Base-by-base conservation (phyloP, 2,888 invertebrate genomes). In the Caenorhabditis zanzibari region DNA sequence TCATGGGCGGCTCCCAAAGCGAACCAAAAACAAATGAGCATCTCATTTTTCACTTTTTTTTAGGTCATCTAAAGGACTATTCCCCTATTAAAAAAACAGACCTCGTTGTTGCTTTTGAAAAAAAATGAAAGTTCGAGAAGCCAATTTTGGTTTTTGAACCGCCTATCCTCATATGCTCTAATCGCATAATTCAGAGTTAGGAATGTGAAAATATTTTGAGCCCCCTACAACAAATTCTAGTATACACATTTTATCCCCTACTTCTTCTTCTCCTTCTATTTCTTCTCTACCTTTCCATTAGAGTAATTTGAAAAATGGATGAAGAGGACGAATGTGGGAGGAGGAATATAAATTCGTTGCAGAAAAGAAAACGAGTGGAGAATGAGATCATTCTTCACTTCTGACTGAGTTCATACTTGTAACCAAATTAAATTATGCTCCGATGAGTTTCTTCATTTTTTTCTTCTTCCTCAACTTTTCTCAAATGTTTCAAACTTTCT, bases 401-500 rank as follows among this genome's bases (percentile, higher is more conserved):
- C 32, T 63, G 47, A 47, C 61, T 56, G 64, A 52, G 44, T 52
- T 63, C 52, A 26, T 52, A 35, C 54, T 54, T 24, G 38, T 61
- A 49, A 63, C 63, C 24, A 24, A 44, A 74, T 74, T 74, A 56
- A 64, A 56, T 56, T 56, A 74, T 64, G 74, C 74, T 74, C 64
- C 64, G 56, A 74, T 74, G 64, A 56, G 54, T 64, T 49, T 35
- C 28, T 47, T 28, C 49, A 22, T 61, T 26, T 61, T 49, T 38
- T 52, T 35, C 19, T 19, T 14, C 24, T 44, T 49, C 49, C n/a
- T 26, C 10, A 24, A 24, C 3, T 14, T 16, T 47, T 24, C 35
- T 16, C 24, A 44, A 72, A 72, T 47, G 59, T 72, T 72, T 72
- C 59, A 19, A 41, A 38, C 16, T 52, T 71, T 58, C 58, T 58